These are phyloP conservation scores for Ctenopoma multispine DNA, from an alignment of 2,797 vertebrate genomes.

Conservation along the genomic window DNA sequence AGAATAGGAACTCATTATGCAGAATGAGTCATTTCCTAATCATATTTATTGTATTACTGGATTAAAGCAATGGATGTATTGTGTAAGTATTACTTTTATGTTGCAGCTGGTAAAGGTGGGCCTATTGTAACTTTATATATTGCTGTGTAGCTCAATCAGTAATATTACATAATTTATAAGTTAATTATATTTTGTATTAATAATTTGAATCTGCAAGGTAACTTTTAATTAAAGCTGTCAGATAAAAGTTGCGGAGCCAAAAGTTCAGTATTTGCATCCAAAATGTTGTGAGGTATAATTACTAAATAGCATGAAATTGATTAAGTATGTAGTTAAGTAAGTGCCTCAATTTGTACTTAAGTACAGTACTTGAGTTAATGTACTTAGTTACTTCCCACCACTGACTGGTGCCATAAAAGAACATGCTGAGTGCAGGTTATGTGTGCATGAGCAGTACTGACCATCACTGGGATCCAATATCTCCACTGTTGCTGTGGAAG, in stretches of 20 bases:
- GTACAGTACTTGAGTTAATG: not conserved
- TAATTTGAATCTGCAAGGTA: not conserved
- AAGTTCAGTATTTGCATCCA: constrained; percentile 2
- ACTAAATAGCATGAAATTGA: not conserved
- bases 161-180: constrained; percentile 16
- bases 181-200: constrained; percentile 7
- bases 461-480: constrained; percentile 94
- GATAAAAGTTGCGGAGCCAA: not conserved
- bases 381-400: not conserved
- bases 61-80: no score
- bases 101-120: not conserved
- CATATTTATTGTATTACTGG: no score
- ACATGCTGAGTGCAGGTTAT: not conserved
- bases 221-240: not conserved
- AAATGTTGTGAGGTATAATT: not conserved
- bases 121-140: not conserved
- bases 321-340: no score
- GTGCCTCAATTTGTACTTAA: no score
- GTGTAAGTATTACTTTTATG: not conserved
- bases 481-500: constrained; percentile 87
- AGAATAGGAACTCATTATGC: no score
- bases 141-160: constrained; percentile 3
- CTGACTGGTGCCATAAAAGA: not conserved
- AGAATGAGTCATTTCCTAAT: no score
- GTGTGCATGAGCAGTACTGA: constrained; percentile 72